phyloP scores from a whole-genome alignment of 2,888 invertebrate species.

The Spisula solida region DNA sequence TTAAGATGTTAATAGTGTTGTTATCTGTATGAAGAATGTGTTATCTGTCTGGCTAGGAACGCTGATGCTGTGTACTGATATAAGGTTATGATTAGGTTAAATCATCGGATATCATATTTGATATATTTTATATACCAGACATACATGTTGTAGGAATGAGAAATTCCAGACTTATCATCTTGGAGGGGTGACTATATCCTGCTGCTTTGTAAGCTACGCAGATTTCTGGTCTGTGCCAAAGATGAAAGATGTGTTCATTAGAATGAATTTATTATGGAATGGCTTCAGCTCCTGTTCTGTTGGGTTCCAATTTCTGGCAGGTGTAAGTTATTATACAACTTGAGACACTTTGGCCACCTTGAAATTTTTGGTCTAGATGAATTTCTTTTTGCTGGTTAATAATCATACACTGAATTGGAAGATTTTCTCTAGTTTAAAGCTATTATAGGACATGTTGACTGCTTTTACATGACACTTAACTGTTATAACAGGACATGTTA shows the following conservation, averaged over 20 bases:
- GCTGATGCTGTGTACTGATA: slow-evolving; percentile 19
- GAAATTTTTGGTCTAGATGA: not conserved
- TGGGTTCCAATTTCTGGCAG: not conserved
- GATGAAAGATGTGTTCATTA: not conserved
- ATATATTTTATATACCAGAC: slow-evolving; percentile 30
- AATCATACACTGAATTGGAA: too few relatives aligned
- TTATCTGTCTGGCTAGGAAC: slow-evolving; percentile 26
- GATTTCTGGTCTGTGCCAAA: not conserved
- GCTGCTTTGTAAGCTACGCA: not conserved
- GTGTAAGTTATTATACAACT: not conserved
- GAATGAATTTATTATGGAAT: not conserved
- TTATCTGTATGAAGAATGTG: slow-evolving; percentile 39
- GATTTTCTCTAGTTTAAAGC: too few relatives aligned
- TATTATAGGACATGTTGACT: too few relatives aligned
- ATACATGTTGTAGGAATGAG: slow-evolving; percentile 8
- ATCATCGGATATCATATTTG: slow-evolving; percentile 41
- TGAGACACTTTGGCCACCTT: not conserved
- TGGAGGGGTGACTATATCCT: slow-evolving; percentile 9
- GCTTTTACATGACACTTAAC: too few relatives aligned
- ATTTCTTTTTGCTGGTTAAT: too few relatives aligned
- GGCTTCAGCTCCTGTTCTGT: not conserved
- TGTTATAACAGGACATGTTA: too few relatives aligned
- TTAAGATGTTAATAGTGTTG: slow-evolving; percentile 34
- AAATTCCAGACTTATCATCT: slow-evolving; percentile 24
- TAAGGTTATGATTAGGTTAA: slow-evolving; percentile 41